Conservation (phyloP, 2,888 invertebrate species). For the Eupithecia subfuscata region DNA sequence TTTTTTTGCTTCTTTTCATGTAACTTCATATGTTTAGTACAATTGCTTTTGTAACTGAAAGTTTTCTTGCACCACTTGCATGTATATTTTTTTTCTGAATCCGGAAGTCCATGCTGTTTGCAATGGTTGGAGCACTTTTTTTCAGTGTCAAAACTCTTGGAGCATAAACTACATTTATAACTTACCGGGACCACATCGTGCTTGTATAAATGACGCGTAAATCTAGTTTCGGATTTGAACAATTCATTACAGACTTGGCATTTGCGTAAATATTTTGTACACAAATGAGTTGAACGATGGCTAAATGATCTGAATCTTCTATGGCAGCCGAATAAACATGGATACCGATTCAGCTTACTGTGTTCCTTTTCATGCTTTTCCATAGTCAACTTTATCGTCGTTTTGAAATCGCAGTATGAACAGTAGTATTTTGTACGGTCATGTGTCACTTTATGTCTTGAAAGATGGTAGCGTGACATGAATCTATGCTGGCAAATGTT, state of each 20-base stretch:
- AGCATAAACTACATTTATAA: background rate
- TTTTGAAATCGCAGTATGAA: background rate
- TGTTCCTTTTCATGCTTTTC: background rate
- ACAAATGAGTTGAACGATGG: background rate
- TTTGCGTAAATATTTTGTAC: background rate
- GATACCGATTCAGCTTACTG: background rate
- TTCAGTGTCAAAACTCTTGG: background rate
- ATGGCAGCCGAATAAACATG: background rate
- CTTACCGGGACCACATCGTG: background rate
- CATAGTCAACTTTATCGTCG: background rate
- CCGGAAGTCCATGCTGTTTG: background rate
- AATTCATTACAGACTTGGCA: background rate
- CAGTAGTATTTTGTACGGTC: background rate
- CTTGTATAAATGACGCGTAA: background rate
- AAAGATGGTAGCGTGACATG: background rate
- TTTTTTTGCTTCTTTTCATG: background rate
- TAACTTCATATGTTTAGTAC: background rate
- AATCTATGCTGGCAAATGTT: background rate
- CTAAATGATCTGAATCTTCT: background rate
- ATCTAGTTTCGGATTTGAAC: background rate
- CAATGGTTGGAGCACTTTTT: background rate
- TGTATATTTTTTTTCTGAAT: background rate
- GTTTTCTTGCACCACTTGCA: background rate
- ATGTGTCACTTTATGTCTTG: background rate
- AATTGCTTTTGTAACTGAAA: background rate